Evolutionary conservation across 2,113 vertebrate species (phyloP).

Genomic region (Prinia subflava): DNA sequence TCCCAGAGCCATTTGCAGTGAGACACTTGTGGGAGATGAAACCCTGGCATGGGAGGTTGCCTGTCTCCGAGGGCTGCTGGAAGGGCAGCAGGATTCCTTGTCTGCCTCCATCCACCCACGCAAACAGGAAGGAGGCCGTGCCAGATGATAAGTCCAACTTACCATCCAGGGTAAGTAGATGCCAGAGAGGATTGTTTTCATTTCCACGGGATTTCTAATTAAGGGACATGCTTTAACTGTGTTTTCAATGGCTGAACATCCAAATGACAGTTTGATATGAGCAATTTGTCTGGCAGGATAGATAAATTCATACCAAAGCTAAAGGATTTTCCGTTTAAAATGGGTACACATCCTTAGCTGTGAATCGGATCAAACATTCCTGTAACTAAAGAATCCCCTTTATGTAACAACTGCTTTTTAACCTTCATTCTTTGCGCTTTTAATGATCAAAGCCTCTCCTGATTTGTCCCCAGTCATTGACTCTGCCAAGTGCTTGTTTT

Average conservation of each 20-base stretch:
- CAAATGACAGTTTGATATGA: constrained; percentile 57
- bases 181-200: constrained; percentile 46
- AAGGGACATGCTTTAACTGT: constrained; percentile 34
- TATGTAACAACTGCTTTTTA: constrained; percentile 33
- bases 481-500: background rate
- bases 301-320: constrained; percentile 56
- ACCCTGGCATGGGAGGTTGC: constrained; percentile 36
- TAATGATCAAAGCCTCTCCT: constrained; percentile 24
- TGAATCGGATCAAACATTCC: background rate
- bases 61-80: constrained; percentile 4
- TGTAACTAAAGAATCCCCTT: constrained; percentile 9
- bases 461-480: constrained; percentile 23
- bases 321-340: constrained; percentile 61
- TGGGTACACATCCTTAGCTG: constrained; percentile 41
- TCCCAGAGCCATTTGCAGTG: background rate
- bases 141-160: constrained; percentile 21
- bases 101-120: background rate
- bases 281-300: constrained; percentile 44
- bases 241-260: constrained; percentile 50
- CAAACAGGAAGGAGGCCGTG: constrained; percentile 28
- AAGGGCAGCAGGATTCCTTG: constrained; percentile 38
- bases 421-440: constrained; percentile 1
- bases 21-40: background rate
- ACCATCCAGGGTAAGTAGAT: constrained; percentile 26
- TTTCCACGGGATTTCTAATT: constrained; percentile 44